Percentiles rank a stretch among this genome's conserved stretches.
phyloP scores from a whole-genome alignment of 2,888 invertebrate species.

The Nemotelus nigrinus region DNA sequence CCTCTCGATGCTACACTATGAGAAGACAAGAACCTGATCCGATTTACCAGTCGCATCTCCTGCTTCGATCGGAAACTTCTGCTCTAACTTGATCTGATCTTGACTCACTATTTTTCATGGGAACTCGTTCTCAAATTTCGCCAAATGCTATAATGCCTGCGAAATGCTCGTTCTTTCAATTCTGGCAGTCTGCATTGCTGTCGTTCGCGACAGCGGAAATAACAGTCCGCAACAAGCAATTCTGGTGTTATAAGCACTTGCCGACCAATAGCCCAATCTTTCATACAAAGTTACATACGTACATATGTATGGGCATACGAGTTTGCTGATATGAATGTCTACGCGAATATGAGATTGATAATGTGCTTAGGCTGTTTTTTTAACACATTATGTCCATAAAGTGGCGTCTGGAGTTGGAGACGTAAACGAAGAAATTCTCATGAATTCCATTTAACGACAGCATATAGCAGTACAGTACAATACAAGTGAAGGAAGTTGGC shows the following conservation, averaged over 20 bases:
- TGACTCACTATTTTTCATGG: too few species aligned
- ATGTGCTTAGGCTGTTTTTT: constrained; percentile 22
- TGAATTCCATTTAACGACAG: constrained; percentile 20
- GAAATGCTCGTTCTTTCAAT: too few species aligned
- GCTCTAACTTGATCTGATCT: too few species aligned
- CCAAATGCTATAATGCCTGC: too few species aligned
- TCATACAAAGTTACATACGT: background rate
- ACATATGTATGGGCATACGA: background rate
- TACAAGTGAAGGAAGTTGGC: background rate
- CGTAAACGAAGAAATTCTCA: constrained; percentile 27
- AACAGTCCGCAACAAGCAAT: constrained; percentile 15
- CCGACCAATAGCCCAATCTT: constrained; percentile 6
- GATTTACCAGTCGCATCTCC: too few species aligned
- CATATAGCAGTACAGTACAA: background rate
- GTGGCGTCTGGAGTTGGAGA: constrained; percentile 30
- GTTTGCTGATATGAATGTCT: background rate
- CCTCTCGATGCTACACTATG: too few species aligned
- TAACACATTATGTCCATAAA: background rate
- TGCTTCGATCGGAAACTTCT: too few species aligned
- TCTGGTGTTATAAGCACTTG: constrained; percentile 13
- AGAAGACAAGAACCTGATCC: too few species aligned
- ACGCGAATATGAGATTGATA: background rate
- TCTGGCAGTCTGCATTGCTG: too few species aligned
- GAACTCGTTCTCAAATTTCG: too few species aligned
- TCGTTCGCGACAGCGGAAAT: constrained; percentile 34